phyloP scores from a whole-genome alignment of 1,140 invertebrate genomes.

The Drosophila pachea region DNA sequence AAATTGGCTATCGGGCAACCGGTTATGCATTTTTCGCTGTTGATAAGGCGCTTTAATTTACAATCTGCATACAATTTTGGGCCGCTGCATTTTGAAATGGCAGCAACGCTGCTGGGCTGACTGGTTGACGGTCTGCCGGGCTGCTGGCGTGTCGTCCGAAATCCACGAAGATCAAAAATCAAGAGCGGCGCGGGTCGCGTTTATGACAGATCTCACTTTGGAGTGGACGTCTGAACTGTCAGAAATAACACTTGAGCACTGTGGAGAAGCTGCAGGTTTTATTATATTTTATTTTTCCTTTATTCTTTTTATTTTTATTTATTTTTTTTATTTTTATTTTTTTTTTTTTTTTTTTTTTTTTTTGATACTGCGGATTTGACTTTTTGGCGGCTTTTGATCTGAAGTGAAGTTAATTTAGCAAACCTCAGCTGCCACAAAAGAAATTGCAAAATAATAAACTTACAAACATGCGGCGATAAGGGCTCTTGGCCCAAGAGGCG shows the following conservation, averaged over 20 bases:
- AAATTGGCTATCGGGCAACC: conserved; percentile 71
- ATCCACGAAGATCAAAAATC: conserved; percentile 54
- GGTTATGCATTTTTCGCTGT: conserved; percentile 58
- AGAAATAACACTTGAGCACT: conserved; percentile 70
- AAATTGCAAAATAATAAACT: conserved; percentile 52
- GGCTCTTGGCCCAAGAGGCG: conserved; percentile 10
- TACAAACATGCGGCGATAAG: conserved; percentile 21
- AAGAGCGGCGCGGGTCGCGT: conserved; percentile 65
- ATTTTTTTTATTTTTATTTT: conserved; percentile 21
- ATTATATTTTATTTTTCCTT: conserved; percentile 16
- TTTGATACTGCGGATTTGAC: conserved; percentile 31
- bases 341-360: conserved; percentile 9
- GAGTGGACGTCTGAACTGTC: conserved; percentile 70
- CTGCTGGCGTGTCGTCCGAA: conserved; percentile 24
- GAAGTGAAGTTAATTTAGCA: conserved; percentile 74
- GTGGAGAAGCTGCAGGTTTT: conserved; percentile 51
- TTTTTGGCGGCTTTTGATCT: conserved; percentile 64
- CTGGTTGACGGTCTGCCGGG: conserved; percentile 5
- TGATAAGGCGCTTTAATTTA: conserved; percentile 74
- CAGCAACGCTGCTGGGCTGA: conserved; percentile 2
- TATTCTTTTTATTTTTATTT: conserved; percentile 1
- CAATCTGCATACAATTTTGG: conserved; percentile 76
- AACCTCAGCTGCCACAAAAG: conserved; percentile 54
- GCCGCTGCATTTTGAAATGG: conserved; percentile 49
- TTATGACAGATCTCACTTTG: conserved; percentile 77